Evolutionary conservation across 2,888 invertebrate genomes (phyloP), one percentile per base, ranked within the genome.

Genomic region (Coecobrya sp.): DNA sequence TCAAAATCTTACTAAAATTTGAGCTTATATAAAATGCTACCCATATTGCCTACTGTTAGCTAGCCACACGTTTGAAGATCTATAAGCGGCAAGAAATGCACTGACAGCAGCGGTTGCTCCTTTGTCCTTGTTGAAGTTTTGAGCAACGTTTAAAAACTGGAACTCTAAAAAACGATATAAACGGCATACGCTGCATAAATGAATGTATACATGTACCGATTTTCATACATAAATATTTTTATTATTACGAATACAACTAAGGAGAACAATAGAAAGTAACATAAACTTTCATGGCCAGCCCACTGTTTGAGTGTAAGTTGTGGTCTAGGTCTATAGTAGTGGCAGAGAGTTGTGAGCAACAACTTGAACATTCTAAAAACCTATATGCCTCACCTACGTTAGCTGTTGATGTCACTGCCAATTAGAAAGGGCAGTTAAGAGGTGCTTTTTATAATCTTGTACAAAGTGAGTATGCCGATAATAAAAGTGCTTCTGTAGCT

Each of bases 351-450:
- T 4, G 36, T 36, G 36, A 36, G 36, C 36, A 30, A 73, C 86
- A 36, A 86, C 22, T 36, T 52, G 55, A 86, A 70, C 73, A 86
- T 86, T 86, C 52, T 55, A 68, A 73, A 86, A 42, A 19, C 36
- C 7, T 36, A 36, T 62, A 13, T 73, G 36, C 73, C 70, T 86
- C 70, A 70, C 36, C 16, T 16, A 7, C 7, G 70, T 30, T 30
- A 13, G 30, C 87, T 87, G 59, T 62, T 87, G 87, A 87, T 87
- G 87, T 79, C 87, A 87, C 42, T 87, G 87, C 62, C 87, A 87
- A 87, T 87, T 87, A 79, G 87, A 87, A 79, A 62, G 68, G 45
- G 87, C 76, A 87, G 76, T 87, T 76, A 76, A 62, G 62, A 87
- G 59, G 16, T 25, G 36, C 79, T 45, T 87, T 81, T 87, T 87